Percentiles rank a stretch among this genome's conserved stretches.
Conservation (phyloP, 2,888 invertebrate genomes). For the Chloroclystis v-ata region DNA sequence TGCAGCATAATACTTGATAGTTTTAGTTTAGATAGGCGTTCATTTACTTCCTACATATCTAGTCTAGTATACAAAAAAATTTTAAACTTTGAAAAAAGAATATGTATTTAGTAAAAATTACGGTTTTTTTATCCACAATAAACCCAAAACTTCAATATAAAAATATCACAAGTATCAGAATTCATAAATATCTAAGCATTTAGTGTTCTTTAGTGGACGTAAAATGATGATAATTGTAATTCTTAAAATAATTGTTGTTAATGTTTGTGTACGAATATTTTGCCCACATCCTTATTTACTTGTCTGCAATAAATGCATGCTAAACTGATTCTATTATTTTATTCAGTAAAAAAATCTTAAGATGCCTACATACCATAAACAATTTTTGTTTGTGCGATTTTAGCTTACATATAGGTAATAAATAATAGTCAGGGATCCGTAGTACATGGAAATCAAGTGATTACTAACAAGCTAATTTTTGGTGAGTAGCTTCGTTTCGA, state of each 20-base stretch:
- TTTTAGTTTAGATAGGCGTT: constrained; percentile 9
- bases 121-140: constrained; percentile 19
- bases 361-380: too few species aligned
- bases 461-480: too few species aligned
- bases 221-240: constrained; percentile 20
- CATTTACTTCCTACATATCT: constrained; percentile 9
- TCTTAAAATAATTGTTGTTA: constrained; percentile 1
- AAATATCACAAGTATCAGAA: constrained; percentile 27
- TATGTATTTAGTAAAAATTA: constrained; percentile 13
- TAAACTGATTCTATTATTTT: too few species aligned
- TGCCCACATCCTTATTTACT: too few species aligned
- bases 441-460: too few species aligned
- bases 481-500: too few species aligned
- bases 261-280: constrained; percentile 1
- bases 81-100: constrained; percentile 7
- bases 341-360: too few species aligned
- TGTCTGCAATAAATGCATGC: too few species aligned
- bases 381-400: too few species aligned
- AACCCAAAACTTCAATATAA: constrained; percentile 23
- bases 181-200: constrained; percentile 18
- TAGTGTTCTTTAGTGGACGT: constrained; percentile 29
- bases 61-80: constrained; percentile 19
- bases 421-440: too few species aligned
- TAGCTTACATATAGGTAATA: too few species aligned
- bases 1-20: constrained; percentile 14